Evolutionary conservation across 1,140 invertebrate species (phyloP).

Genomic region (Xylocopa sonorina): DNA sequence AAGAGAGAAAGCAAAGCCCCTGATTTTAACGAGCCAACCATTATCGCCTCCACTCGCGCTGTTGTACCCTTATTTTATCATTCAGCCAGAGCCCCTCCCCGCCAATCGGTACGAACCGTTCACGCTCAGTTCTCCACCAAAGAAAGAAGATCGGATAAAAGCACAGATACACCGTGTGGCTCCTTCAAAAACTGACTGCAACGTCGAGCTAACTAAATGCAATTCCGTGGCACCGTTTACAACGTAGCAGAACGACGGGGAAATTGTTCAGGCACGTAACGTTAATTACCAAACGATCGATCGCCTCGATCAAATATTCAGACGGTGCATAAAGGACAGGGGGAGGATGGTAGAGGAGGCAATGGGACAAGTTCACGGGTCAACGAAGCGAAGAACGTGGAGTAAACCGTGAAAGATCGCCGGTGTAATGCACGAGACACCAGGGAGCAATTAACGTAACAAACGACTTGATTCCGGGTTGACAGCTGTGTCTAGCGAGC

Average conservation of each 20-base stretch:
- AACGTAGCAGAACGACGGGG: no score
- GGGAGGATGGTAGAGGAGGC: no score
- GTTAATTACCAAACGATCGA: constrained; percentile 10
- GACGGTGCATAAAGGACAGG: neutral
- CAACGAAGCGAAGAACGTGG: constrained; percentile 45
- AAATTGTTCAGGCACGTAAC: neutral
- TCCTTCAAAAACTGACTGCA: no score
- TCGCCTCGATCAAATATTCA: constrained; percentile 11
- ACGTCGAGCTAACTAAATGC: no score
- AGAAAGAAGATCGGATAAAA: neutral
- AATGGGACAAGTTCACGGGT: constrained; percentile 3
- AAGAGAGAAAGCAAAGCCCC: neutral
- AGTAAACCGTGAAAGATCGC: constrained; percentile 51
- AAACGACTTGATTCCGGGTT: constrained; percentile 61
- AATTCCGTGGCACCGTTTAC: no score
- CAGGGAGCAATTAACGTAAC: constrained; percentile 65
- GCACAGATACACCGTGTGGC: no score
- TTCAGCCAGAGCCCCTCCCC: neutral
- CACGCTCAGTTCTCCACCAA: no score
- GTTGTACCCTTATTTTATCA: neutral
- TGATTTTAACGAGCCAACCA: neutral
- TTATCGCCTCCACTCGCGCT: neutral
- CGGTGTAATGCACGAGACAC: constrained; percentile 62
- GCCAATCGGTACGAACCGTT: no score
- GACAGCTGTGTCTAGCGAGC: constrained; percentile 40